Percentiles rank a stretch among this genome's conserved stretches.
phyloP scores from a whole-genome alignment of 2,888 invertebrate genomes.

The Diogma glabrata region DNA sequence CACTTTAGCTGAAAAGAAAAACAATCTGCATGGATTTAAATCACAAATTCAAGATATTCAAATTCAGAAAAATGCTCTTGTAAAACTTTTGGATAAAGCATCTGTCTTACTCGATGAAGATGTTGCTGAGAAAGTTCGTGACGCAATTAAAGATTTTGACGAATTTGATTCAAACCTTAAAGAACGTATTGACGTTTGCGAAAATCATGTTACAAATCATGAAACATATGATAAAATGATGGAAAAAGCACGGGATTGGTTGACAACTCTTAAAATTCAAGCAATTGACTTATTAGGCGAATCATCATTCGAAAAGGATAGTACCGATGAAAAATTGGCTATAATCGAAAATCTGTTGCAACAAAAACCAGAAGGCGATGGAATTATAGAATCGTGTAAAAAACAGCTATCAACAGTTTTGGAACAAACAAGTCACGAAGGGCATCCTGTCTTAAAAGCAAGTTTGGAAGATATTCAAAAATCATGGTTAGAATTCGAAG shows the following conservation, averaged over 20 bases:
- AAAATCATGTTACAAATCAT: conserved; percentile 66
- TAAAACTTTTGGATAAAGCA: conserved; percentile 73
- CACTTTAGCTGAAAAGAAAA: conserved; percentile 79
- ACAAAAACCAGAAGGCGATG: conserved; percentile 62
- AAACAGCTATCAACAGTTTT: conserved; percentile 59
- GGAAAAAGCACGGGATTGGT: conserved; percentile 73
- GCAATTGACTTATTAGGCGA: conserved; percentile 67
- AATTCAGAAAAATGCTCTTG: conserved; percentile 71
- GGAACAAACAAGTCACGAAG: conserved; percentile 62
- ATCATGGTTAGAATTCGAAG: conserved; percentile 64
- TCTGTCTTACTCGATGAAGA: conserved; percentile 68
- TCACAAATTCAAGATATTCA: conserved; percentile 74
- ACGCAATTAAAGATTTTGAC: conserved; percentile 61
- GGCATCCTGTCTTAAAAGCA: conserved; percentile 60
- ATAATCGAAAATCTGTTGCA: conserved; percentile 64
- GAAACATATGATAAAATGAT: conserved; percentile 70
- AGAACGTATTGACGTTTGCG: conserved; percentile 51
- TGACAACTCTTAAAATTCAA: conserved; percentile 67
- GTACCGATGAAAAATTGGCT: conserved; percentile 60
- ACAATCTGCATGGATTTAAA: conserved; percentile 69
- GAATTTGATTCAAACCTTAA: conserved; percentile 54
- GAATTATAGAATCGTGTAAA: conserved; percentile 55
- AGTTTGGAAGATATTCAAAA: conserved; percentile 62
- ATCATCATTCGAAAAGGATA: conserved; percentile 64
- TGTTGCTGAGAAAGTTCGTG: conserved; percentile 58